phyloP scores from a whole-genome alignment of 2,888 invertebrate genomes.

The Oxyscelio sp. region DNA sequence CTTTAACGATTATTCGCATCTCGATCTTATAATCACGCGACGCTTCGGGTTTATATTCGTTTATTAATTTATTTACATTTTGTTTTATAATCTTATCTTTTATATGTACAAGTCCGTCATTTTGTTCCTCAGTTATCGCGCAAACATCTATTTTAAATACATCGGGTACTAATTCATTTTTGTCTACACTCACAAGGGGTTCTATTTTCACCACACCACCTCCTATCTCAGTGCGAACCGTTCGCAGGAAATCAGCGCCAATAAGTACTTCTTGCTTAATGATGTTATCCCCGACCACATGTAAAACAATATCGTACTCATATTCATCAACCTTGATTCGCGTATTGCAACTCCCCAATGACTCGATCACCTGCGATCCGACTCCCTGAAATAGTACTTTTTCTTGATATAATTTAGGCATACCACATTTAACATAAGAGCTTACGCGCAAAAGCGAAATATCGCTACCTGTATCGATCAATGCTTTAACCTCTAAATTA shows the following conservation, averaged over 20 bases:
- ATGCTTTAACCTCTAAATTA: not conserved
- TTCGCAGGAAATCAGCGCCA: constrained; percentile 56
- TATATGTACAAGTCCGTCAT: constrained; percentile 1
- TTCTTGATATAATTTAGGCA: not conserved
- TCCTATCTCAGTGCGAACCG: constrained; percentile 30
- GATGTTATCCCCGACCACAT: constrained; percentile 45
- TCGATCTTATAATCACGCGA: not conserved
- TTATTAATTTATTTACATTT: not conserved
- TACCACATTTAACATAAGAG: not conserved
- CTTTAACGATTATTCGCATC: not conserved
- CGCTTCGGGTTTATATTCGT: not conserved
- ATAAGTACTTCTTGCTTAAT: constrained; percentile 42
- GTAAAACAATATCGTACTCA: constrained; percentile 49
- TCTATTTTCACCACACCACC: constrained; percentile 38
- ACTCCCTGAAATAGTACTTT: constrained; percentile 53
- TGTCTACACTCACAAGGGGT: not conserved
- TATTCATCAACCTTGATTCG: constrained; percentile 41
- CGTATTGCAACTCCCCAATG: constrained; percentile 27
- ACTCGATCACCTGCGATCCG: constrained; percentile 32
- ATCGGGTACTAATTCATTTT: not conserved
- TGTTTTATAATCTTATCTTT: constrained; percentile 4
- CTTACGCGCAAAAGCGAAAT: not conserved
- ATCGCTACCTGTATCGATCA: too few species aligned
- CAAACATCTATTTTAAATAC: constrained; percentile 1
- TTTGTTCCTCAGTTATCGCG: constrained; percentile 1